Base-by-base conservation (phyloP, 2,113 vertebrate genomes). In the Acanthochromis polyacanthus region DNA sequence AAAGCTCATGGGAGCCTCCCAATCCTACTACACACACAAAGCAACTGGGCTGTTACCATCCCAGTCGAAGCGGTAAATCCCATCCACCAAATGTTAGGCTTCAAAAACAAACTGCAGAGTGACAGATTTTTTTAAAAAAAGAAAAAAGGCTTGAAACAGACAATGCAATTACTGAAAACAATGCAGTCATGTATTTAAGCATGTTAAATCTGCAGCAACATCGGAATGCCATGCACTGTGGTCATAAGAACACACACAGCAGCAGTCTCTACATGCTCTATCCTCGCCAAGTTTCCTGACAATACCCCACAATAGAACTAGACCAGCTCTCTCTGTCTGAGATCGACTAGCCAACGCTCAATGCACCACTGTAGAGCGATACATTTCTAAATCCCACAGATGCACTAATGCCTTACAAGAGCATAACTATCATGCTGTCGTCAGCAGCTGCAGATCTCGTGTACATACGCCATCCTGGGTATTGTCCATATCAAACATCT, bases 401-500 rank as follows among this genome's bases (percentile, higher is more conserved):
- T 68, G 65, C 75, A 76, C 72, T 7, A 53, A n/a, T 64, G 79
- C 53, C 79, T 72, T 25, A 70, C 75, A 70, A 65, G 57, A 80
- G 78, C 66, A 75, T 43, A 77, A 81, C 77, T 82, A 76, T 78
- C 78, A 75, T 59, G 82, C 82, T 82, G 64, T 32, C 23, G 46
- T 80, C 85, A 79, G 80, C 75, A 74, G 77, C 58, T 75, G 81
- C 76, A 85, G 79, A 79, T 78, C 81, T 84, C 69, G 72, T 78
- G 87, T 71, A 84, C 73, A 69, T 84, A 80, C 77, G 76, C 78
- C 75, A 78, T 89, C 82, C 90, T 63, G 76, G 78, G 76, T 74
- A 77, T 25, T 74, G 85, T 86, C 90, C 88, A 70, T 80, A 83
- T 73, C 75, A 88, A 67, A 89, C 79, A 82, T 92, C 91, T 83